phyloP scores from a whole-genome alignment of 1,140 invertebrate genomes.

The Brachionus angularis region DNA sequence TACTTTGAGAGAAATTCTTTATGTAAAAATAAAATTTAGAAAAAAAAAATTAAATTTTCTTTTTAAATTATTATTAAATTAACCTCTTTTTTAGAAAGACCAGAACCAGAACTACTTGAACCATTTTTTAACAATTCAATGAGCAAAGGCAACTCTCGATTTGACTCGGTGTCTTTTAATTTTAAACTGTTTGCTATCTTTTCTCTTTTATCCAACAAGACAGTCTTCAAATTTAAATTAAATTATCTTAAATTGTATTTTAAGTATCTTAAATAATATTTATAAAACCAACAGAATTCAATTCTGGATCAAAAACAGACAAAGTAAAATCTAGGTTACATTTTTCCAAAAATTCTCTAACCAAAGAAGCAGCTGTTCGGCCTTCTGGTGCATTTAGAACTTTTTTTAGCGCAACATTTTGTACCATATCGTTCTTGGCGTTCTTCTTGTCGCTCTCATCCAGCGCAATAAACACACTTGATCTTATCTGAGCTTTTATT shows the following conservation, averaged over 20 bases:
- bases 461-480: slow-evolving; percentile 28
- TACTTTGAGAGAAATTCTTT: slow-evolving; percentile 14
- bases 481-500: slow-evolving; percentile 30
- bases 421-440: neutral
- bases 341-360: slow-evolving; percentile 28
- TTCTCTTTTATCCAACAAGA: slow-evolving; percentile 1
- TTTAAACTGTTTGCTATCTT: neutral
- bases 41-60: too few species aligned
- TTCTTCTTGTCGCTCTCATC: slow-evolving; percentile 9
- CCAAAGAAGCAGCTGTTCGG: slow-evolving; percentile 9
- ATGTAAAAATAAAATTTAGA: too few species aligned
- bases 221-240: too few species aligned
- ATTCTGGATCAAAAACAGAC: slow-evolving; percentile 36
- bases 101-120: neutral
- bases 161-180: slow-evolving; percentile 9
- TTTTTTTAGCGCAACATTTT: slow-evolving; percentile 10
- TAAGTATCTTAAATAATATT: too few species aligned
- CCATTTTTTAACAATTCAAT: slow-evolving; percentile 23
- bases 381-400: slow-evolving; percentile 1
- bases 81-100: neutral
- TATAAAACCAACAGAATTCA: slow-evolving; percentile 1
- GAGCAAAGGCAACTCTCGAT: neutral
- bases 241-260: too few species aligned
- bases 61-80: too few species aligned
- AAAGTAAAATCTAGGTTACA: slow-evolving; percentile 15